Percentiles rank a stretch among this genome's conserved stretches.
phyloP scores from a whole-genome alignment of 2,888 invertebrate species.

The Drosophila rubida region DNA sequence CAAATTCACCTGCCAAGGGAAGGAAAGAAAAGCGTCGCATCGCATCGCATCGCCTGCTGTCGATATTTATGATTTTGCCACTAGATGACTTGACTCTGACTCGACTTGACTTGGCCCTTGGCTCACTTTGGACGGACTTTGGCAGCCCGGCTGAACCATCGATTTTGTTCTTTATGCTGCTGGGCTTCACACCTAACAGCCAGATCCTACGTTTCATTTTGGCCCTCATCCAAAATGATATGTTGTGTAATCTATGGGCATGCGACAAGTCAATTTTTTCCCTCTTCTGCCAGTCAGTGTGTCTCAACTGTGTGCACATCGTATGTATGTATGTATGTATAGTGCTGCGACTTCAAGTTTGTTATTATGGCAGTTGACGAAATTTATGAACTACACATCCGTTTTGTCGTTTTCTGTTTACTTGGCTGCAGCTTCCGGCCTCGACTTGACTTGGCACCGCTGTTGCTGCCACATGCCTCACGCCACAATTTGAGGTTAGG shows the following conservation, averaged over 20 bases:
- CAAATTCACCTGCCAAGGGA: slow-evolving; percentile 73
- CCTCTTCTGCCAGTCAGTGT: background rate
- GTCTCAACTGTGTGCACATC: background rate
- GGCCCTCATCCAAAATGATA: slow-evolving; percentile 51
- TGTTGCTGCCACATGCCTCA: slow-evolving; percentile 24
- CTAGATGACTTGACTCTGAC: slow-evolving; percentile 35
- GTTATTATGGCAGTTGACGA: slow-evolving; percentile 79
- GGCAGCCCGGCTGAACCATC: background rate
- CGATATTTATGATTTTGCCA: slow-evolving; percentile 76
- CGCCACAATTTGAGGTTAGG: slow-evolving; percentile 59
- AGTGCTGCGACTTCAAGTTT: slow-evolving; percentile 54
- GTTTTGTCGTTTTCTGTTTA: slow-evolving; percentile 72
- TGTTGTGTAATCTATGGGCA: slow-evolving; percentile 66
- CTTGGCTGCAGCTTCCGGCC: slow-evolving; percentile 69
- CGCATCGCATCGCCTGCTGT: slow-evolving; percentile 21
- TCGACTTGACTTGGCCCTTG: slow-evolving; percentile 20
- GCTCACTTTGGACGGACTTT: slow-evolving; percentile 1
- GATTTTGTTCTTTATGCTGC: slow-evolving; percentile 2
- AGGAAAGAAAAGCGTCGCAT: slow-evolving; percentile 15
- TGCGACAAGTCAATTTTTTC: slow-evolving; percentile 75
- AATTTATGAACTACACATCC: slow-evolving; percentile 82
- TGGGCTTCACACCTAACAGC: slow-evolving; percentile 25
- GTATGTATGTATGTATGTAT: slow-evolving; percentile 2
- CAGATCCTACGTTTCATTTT: slow-evolving; percentile 21
- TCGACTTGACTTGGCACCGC: slow-evolving; percentile 30